Base-by-base conservation (phyloP, 2,888 invertebrate genomes). In the Luperina testacea region DNA sequence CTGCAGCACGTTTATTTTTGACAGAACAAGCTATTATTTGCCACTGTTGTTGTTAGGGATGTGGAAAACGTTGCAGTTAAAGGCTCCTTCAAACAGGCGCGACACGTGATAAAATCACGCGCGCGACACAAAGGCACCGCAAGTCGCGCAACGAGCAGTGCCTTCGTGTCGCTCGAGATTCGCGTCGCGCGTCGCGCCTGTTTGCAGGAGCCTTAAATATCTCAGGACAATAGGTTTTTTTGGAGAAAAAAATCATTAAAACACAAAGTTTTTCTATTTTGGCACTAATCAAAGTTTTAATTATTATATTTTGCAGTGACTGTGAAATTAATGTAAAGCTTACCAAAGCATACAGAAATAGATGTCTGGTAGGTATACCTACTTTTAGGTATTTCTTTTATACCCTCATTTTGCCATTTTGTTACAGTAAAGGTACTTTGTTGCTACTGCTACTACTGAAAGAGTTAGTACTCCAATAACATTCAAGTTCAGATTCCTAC, bases 1-100 rank as follows among this genome's bases (percentile, higher is more conserved):
- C 59, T 57, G 67, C 71, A 72, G 65, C 72, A 72, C 59, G 69
- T 73, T 76, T 77, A 61, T 81, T 87, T 86, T 83, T 78, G 59
- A 59, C 70, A 71, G 70, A 59, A 69, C 59, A 69, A 20, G 32
- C 70, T 13, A 27, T 48, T 65, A 80, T 78, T 80, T 80, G 3
- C 9, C 17, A 20, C 13, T 53, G 6, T 4, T 67, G 6, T 75
- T 63, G 15, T 64, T 76, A 75, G 71, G 24, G 48, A 51, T 63
- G 38, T 71, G 20, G 38, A 64, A 59, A 51, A 20, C 5, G 5
- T 64, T 32, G 17, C 61, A 15, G 27, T 68, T n/a, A 57, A n/a
- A n/a, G n/a, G n/a, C n/a, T n/a, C n/a, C n/a, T n/a, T n/a, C n/a
- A n/a, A n/a, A n/a, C n/a, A n/a, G n/a, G n/a, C n/a, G n/a, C n/a